Conservation (phyloP, 2,113 vertebrate genomes). For the Buteo buteo region DNA sequence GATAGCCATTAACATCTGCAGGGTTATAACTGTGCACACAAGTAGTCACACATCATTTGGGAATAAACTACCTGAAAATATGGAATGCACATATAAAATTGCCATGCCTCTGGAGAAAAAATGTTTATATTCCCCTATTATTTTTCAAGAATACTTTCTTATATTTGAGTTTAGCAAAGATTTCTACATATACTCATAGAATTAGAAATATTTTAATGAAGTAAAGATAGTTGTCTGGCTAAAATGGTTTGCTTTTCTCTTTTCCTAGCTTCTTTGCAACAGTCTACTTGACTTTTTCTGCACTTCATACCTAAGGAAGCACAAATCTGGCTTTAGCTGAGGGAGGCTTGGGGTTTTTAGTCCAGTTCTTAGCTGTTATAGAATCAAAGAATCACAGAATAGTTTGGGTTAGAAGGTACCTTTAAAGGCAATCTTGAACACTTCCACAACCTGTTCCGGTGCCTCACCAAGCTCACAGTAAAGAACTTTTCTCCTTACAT, state of each 20-base stretch:
- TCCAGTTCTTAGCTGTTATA: background rate
- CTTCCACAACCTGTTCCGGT: too few species aligned
- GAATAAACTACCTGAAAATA: background rate
- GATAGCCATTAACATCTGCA: background rate
- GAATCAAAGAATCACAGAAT: too few species aligned
- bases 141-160: background rate
- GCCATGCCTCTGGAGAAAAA: background rate
- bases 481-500: too few species aligned
- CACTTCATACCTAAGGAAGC: background rate
- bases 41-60: accelerated
- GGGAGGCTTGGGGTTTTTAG: background rate
- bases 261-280: background rate
- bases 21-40: background rate
- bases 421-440: too few species aligned
- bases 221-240: background rate
- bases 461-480: too few species aligned
- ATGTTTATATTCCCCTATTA: background rate
- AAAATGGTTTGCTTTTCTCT: background rate
- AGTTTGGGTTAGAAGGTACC: too few species aligned
- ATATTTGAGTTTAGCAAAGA: background rate
- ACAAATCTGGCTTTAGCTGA: background rate
- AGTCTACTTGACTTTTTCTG: background rate
- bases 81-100: background rate
- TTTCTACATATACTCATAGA: background rate
- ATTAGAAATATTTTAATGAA: background rate